phyloP scores from a whole-genome alignment of 2,797 vertebrate species.

The Syncerus caffer region DNA sequence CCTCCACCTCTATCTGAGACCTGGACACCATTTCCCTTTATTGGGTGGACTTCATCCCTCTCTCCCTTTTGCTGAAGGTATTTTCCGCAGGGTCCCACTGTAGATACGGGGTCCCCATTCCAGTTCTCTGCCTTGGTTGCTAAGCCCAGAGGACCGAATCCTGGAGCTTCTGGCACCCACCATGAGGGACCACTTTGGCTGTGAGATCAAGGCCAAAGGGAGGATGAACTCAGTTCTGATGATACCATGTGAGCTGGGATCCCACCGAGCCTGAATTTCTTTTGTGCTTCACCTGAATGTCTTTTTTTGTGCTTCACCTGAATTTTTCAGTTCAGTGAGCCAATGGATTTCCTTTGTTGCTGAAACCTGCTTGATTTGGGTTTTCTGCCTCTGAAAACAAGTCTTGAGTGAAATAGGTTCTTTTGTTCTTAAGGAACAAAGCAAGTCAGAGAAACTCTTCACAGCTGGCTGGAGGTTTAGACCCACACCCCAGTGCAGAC shows the following conservation, averaged over 20 bases:
- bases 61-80: background rate
- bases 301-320: background rate
- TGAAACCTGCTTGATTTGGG: background rate
- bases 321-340: background rate
- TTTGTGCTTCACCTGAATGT: background rate
- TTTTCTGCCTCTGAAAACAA: background rate
- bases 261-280: background rate
- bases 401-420: background rate
- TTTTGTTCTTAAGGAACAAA: background rate
- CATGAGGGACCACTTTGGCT: background rate
- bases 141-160: background rate
- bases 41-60: background rate
- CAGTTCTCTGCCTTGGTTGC: background rate
- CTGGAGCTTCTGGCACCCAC: background rate
- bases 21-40: rapidly evolving
- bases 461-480: background rate
- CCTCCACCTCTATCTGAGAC: background rate
- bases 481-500: background rate
- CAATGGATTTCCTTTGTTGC: background rate
- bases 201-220: background rate
- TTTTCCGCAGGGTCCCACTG: background rate
- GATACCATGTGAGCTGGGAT: background rate
- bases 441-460: background rate
- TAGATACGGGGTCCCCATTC: background rate
- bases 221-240: background rate